Base-by-base conservation (phyloP, 2,797 vertebrate species). In the Peromyscus eremicus region DNA sequence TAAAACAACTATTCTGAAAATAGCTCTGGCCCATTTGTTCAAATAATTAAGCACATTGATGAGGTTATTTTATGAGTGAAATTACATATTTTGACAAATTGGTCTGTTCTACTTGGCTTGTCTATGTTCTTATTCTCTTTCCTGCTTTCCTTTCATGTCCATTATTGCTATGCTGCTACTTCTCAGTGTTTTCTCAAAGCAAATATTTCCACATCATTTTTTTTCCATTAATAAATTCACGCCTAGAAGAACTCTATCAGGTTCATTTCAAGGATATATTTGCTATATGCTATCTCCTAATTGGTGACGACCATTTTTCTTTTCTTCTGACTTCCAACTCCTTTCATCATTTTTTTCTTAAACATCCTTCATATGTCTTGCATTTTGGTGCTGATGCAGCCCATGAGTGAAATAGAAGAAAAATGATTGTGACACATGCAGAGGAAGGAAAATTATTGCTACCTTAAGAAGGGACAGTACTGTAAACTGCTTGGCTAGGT, bases 1-100 rank as follows among this genome's bases (percentile, higher is more conserved):
- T 46, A 43, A 94, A 91, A 94, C 40, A 94, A 80, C 76, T 91
- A 1, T 29, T 92, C 85, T 97, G 75, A 94, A 97, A 98, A 98
- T 68, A 96, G 60, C 43, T 95, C 55, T 37, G 46, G 86, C 79
- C 37, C 71, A 57, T 94, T 96, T 94, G 66, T 88, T 96, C 40
- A 94, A 89, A 94, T 57, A 91, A 92, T 94, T 64, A 94, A 94
- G 37, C 43, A 84, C 68, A 81, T 60, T 6, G 4, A 46, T 52
- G 79, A 86, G 94, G 82, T 76, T 94, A 77, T 73, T 91, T 87
- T 92, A 60, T 66, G 77, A 60, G 62, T 82, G 73, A 76, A 71
- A 80, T 73, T 80, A 70, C 37, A 52, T 8, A 37, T 27, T 60
- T 81, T 84, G 83, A 70, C 86, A 92, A 66, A 80, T 52, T 71